Evolutionary conservation across 2,797 vertebrate species (phyloP).

Genomic region (Manis crassicaudata): DNA sequence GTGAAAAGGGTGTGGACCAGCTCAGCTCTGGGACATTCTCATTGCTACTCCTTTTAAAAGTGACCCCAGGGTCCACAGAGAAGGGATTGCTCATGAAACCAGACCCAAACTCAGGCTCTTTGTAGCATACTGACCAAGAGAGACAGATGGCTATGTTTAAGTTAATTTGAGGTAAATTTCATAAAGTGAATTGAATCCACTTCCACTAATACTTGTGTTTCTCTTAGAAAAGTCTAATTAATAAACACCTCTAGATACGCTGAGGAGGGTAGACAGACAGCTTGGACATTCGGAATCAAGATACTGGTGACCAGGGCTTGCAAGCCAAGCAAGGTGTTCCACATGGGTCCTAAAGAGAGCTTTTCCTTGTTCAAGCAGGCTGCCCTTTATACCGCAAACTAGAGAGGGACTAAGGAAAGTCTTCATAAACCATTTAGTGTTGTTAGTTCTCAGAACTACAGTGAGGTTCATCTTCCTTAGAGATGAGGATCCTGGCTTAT

Average conservation of each 20-base stretch:
- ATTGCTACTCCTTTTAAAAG: not conserved
- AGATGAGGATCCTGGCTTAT: not conserved
- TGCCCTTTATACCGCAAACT: not conserved
- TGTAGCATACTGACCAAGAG: not conserved
- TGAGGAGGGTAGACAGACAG: too few species aligned
- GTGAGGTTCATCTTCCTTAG: not conserved
- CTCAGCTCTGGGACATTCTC: not conserved
- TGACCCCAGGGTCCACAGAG: not conserved
- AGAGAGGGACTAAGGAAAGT: not conserved
- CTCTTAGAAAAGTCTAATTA: not conserved
- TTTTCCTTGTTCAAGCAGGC: not conserved
- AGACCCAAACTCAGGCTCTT: not conserved
- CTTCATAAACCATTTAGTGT: not conserved
- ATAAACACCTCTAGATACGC: not conserved
- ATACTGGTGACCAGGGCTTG: not conserved
- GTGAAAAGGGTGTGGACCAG: not conserved
- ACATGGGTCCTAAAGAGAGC: not conserved
- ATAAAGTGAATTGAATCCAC: not conserved
- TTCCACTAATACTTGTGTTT: not conserved
- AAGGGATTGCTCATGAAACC: not conserved
- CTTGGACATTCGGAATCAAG: not conserved
- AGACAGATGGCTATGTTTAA: not conserved
- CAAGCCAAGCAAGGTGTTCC: not conserved
- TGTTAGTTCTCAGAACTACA: not conserved
- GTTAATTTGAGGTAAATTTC: not conserved